These are phyloP conservation scores for Ecliptopera silaceata DNA, from an alignment of 2,888 invertebrate genomes.

Conservation along the genomic window DNA sequence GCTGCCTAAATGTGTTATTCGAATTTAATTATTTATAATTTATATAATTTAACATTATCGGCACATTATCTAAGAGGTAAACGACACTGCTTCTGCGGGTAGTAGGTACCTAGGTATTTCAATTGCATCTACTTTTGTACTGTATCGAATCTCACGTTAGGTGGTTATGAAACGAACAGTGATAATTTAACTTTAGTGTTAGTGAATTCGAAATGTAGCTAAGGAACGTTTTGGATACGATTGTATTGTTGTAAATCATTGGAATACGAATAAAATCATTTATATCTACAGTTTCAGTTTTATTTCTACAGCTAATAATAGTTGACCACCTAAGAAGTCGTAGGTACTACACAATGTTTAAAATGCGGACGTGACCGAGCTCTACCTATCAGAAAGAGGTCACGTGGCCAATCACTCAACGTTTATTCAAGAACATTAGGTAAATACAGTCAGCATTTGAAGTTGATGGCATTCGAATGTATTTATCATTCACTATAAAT, in stretches of 20 bases:
- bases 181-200: conserved; percentile 66
- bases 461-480: no score
- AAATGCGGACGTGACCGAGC: no score
- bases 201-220: conserved; percentile 51
- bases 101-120: conserved; percentile 36
- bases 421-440: no score
- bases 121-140: conserved; percentile 40
- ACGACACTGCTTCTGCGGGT: conserved; percentile 41
- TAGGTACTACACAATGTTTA: no score
- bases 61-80: conserved; percentile 24
- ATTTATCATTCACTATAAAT: no score
- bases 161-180: conserved; percentile 55
- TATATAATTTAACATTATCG: conserved; percentile 19
- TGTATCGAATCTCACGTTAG: conserved; percentile 52
- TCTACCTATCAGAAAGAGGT: no score
- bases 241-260: conserved; percentile 70
- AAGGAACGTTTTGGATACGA: conserved; percentile 70
- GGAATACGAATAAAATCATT: conserved; percentile 65
- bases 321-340: no score
- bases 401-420: no score
- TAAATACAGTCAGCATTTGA: no score
- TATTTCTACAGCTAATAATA: conserved; percentile 8
- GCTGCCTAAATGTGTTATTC: conserved; percentile 29
- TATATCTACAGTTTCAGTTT: conserved; percentile 52
- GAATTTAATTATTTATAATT: conserved; percentile 41